Evolutionary conservation across 2,113 vertebrate genomes (phyloP).

Genomic region (Synodontis membranacea): DNA sequence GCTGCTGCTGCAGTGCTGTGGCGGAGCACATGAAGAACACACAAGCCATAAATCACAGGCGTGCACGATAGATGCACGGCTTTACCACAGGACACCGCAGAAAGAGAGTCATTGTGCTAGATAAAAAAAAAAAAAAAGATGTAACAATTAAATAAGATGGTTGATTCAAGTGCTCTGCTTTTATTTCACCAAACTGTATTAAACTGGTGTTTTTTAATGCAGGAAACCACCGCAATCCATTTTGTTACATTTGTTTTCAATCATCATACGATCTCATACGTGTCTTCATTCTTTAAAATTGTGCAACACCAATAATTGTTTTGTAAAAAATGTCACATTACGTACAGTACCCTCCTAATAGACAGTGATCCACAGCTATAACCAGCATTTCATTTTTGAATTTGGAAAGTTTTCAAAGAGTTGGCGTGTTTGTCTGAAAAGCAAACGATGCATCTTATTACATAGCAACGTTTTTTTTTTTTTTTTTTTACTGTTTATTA

Average conservation of each 20-base stretch:
- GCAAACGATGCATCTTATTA: not conserved
- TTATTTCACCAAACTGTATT: not conserved
- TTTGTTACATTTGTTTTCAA: not conserved
- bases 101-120: not conserved
- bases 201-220: not conserved
- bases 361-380: not conserved
- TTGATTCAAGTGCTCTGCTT: not conserved
- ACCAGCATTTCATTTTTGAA: not conserved
- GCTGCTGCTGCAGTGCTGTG: constrained; percentile 27
- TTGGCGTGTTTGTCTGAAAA: not conserved
- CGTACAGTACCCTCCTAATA: not conserved
- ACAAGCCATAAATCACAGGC: constrained; percentile 48
- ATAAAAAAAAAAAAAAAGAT: too few relatives aligned
- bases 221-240: not conserved
- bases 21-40: constrained; percentile 44
- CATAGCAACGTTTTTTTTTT: not conserved
- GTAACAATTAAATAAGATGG: not conserved
- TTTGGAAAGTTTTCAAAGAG: not conserved
- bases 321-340: not conserved
- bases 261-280: not conserved
- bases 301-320: too few relatives aligned
- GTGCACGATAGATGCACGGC: constrained; percentile 31
- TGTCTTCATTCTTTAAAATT: not conserved
- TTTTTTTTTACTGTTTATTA: too few relatives aligned
- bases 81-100: constrained; percentile 34